Conservation (phyloP, 2,888 invertebrate genomes). For the Ashinkailepas kermadecensis region DNA sequence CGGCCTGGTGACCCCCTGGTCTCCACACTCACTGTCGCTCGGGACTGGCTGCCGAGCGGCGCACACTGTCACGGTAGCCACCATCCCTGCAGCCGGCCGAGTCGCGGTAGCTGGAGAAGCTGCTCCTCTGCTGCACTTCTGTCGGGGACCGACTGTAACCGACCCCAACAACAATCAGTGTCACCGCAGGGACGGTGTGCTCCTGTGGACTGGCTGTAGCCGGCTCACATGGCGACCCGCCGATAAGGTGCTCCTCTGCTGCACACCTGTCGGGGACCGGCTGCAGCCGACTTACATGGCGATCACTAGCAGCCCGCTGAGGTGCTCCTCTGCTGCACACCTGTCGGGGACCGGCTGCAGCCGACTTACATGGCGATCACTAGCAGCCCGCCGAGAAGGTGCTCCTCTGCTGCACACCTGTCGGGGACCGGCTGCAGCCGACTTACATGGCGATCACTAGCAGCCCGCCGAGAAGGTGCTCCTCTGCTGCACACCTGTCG, state of each 20-base stretch:
- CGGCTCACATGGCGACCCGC: too few species aligned
- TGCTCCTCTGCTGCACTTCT: not conserved
- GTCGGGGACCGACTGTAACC: not conserved
- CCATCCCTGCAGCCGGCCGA: not conserved
- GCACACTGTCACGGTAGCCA: not conserved
- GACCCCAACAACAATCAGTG: not conserved
- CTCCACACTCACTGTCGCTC: not conserved
- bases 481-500: too few species aligned
- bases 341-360: too few species aligned
- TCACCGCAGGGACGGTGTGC: not conserved
- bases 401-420: too few species aligned
- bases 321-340: not conserved
- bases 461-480: too few species aligned
- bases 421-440: too few species aligned
- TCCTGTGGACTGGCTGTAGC: too few species aligned
- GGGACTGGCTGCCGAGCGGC: not conserved
- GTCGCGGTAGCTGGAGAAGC: not conserved
- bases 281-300: not conserved
- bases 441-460: too few species aligned
- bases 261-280: too few species aligned
- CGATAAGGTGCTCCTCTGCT: too few species aligned
- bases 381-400: too few species aligned
- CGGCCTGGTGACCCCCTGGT: not conserved
- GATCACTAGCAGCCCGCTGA: not conserved
- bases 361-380: too few species aligned